Conservation (phyloP, 2,888 invertebrate genomes). For the Drosophila peninsularis region DNA sequence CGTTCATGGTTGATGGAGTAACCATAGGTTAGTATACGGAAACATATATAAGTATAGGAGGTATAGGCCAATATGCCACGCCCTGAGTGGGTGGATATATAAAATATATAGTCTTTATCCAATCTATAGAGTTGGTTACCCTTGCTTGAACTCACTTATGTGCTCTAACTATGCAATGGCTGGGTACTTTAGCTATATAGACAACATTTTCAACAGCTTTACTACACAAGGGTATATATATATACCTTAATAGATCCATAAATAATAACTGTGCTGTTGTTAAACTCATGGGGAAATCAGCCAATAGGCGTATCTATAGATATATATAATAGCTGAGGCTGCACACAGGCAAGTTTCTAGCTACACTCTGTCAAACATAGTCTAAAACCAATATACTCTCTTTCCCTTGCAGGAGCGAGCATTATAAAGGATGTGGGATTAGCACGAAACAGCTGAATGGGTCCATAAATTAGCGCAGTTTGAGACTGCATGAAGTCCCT, state of each 20-base stretch:
- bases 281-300: too few relatives aligned
- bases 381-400: background rate
- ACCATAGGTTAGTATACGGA: background rate
- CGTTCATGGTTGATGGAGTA: background rate
- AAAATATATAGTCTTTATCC: background rate
- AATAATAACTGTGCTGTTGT: too few relatives aligned
- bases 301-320: too few relatives aligned
- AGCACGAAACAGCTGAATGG: constrained; percentile 21
- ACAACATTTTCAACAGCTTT: too few relatives aligned
- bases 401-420: background rate
- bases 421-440: constrained; percentile 39
- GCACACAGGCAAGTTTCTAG: background rate
- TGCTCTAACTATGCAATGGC: too few relatives aligned
- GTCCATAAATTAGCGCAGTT: constrained; percentile 47
- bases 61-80: background rate
- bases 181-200: background rate
- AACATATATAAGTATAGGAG: background rate
- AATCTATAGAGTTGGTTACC: background rate
- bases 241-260: too few relatives aligned
- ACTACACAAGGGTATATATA: too few relatives aligned
- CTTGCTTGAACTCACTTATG: background rate
- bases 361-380: too few relatives aligned
- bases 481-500: constrained; percentile 4
- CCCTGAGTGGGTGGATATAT: background rate
- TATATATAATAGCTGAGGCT: too few relatives aligned